Evolutionary conservation across 2,888 invertebrate genomes (phyloP), one percentile per base, ranked within the genome.

Genomic region (Molorchus minor): DNA sequence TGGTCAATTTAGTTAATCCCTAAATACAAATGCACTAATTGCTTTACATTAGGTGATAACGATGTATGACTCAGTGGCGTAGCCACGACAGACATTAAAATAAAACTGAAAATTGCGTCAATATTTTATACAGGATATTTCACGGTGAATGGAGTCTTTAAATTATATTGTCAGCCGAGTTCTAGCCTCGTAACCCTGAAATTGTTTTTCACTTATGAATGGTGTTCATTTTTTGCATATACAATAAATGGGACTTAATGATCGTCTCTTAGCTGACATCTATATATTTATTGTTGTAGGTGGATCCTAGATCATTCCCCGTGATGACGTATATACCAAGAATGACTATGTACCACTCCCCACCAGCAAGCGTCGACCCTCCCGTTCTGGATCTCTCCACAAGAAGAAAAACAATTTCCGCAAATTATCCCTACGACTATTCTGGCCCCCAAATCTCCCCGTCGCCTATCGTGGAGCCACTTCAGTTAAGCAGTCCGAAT

Each of bases 321-420:
- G 10, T 36, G 13, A 29, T 55, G 46, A 49, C 17, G 30, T 10
- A 49, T 16, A 16, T 49, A 13, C 54, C 61, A 29, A 4, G 30
- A 19, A 21, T 51, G n/a, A n/a, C n/a, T n/a, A n/a, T 33, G 17
- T 15, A 17, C 51, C 30, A 2, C 30, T 30, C 8, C 53, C 56
- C 30, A 54, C 57, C 0, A 49, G 51, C 7, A 52, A 61, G 25
- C 15, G 7, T 12, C 8, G 41, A 52, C 3, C 30, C 52, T 30
- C 40, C 43, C 3, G 72, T 72, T 20, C 62, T 76, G 51, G 76
- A 77, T 62, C 59, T 79, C 19, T 76, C 56, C 15, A 45, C 73
- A 25, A 70, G 74, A 38, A 70, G 73, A 47, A 51, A 65, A 15
- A 36, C 61, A 7, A 49, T 58, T 2, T 65, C 70, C 2, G 68